Percentiles rank a stretch among this genome's conserved stretches.
These are phyloP conservation scores for Diabrotica virgifera DNA, from an alignment of 1,140 invertebrate species.

Conservation along the genomic window DNA sequence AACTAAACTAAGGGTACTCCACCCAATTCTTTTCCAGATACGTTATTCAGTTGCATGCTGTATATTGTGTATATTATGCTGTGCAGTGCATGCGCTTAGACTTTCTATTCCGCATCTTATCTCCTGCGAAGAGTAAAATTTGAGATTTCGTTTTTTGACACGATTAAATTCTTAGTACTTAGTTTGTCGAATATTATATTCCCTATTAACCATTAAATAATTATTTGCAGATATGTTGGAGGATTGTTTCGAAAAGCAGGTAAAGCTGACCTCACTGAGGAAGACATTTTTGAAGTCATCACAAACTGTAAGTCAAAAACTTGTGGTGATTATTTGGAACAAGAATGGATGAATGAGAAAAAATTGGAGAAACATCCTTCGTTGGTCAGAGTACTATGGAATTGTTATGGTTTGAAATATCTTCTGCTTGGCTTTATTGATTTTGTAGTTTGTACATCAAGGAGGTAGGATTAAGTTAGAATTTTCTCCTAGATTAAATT, in stretches of 20 bases:
- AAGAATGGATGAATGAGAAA: not conserved
- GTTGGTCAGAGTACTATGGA: not conserved
- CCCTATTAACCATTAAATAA: not conserved
- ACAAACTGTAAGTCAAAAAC: slow-evolving; percentile 4
- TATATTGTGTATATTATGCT: too few relatives aligned
- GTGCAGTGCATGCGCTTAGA: too few relatives aligned
- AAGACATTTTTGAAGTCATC: slow-evolving; percentile 9
- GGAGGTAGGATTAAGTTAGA: too few relatives aligned
- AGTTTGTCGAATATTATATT: not conserved
- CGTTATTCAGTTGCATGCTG: too few relatives aligned
- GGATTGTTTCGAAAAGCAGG: slow-evolving; percentile 9
- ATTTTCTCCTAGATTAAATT: too few relatives aligned
- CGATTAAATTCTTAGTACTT: too few relatives aligned
- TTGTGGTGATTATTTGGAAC: slow-evolving; percentile 11
- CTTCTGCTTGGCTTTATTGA: slow-evolving; percentile 3
- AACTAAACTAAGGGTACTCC: too few relatives aligned
- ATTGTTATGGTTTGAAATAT: slow-evolving; percentile 6
- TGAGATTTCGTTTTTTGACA: too few relatives aligned
- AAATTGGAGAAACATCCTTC: not conserved
- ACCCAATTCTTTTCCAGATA: too few relatives aligned
- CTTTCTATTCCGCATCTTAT: too few relatives aligned
- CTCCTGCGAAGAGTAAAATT: too few relatives aligned
- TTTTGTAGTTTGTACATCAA: too few relatives aligned
- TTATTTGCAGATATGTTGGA: slow-evolving; percentile 3
- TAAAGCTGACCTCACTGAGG: slow-evolving; percentile 5